These are phyloP conservation scores for Bombyx mandarina DNA, from an alignment of 1,140 invertebrate genomes.

Conservation along the genomic window DNA sequence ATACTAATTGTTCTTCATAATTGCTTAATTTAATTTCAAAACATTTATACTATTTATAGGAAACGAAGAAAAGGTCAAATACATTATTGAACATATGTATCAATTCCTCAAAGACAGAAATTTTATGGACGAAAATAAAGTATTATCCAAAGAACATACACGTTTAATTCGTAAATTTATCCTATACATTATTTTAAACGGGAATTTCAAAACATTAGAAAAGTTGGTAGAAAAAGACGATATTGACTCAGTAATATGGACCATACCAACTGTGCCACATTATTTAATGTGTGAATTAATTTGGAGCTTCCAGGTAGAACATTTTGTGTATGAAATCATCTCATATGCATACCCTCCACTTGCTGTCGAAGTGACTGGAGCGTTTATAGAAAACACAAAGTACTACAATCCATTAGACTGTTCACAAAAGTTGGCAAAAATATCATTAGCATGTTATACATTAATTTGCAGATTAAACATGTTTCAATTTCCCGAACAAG, in stretches of 20 bases:
- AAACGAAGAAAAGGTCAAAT: constrained; percentile 50
- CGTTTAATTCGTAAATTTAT: constrained; percentile 35
- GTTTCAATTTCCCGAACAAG: constrained; percentile 26
- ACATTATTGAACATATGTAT: constrained; percentile 26
- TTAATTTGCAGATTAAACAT: constrained; percentile 39
- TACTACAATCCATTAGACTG: constrained; percentile 41
- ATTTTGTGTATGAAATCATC: constrained; percentile 46
- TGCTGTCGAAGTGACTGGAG: constrained; percentile 34
- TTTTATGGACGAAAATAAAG: constrained; percentile 26
- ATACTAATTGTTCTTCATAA: constrained; percentile 1
- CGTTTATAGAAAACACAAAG: constrained; percentile 43
- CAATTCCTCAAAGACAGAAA: constrained; percentile 37
- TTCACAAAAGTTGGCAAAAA: constrained; percentile 28
- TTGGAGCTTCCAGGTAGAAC: constrained; percentile 47
- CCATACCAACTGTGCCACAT: constrained; percentile 43
- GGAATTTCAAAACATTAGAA: constrained; percentile 36
- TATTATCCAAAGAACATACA: constrained; percentile 13
- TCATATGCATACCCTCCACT: constrained; percentile 34
- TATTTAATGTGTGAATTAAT: constrained; percentile 53
- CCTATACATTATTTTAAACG: constrained; percentile 50
- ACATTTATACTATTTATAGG: constrained; percentile 31
- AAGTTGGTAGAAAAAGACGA: constrained; percentile 37
- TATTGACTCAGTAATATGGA: constrained; percentile 44
- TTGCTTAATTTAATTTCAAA: constrained; percentile 3
- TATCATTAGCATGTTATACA: constrained; percentile 35